These are phyloP conservation scores for Teleiodes luculella DNA, from an alignment of 2,888 invertebrate genomes.

Conservation along the genomic window DNA sequence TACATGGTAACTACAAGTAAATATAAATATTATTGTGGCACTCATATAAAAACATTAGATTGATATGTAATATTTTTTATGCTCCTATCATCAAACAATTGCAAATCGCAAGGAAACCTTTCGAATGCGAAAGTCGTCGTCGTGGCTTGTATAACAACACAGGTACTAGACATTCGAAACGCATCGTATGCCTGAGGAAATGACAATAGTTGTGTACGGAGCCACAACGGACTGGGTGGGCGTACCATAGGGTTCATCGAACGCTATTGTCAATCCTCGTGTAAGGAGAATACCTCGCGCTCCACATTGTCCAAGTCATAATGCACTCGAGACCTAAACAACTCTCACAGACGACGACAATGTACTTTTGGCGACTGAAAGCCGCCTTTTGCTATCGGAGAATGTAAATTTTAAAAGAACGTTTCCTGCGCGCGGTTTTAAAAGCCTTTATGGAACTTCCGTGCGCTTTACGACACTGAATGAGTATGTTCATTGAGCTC, in stretches of 20 bases:
- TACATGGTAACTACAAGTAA: too few relatives aligned
- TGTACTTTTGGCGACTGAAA: constrained; percentile 47
- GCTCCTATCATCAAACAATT: neutral
- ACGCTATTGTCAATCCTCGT: constrained; percentile 68
- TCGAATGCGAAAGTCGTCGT: constrained; percentile 7
- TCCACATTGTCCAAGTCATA: constrained; percentile 30
- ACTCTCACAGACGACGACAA: constrained; percentile 39
- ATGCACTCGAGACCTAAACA: constrained; percentile 40
- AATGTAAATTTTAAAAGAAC: constrained; percentile 46
- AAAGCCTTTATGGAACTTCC: constrained; percentile 39
- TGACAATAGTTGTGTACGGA: constrained; percentile 58
- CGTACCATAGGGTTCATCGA: constrained; percentile 64
- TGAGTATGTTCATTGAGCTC: constrained; percentile 30
- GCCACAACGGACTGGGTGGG: constrained; percentile 64
- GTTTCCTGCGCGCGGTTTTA: constrained; percentile 39
- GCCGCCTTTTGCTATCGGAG: constrained; percentile 38
- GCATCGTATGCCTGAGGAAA: constrained; percentile 42
- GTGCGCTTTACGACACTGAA: constrained; percentile 35
- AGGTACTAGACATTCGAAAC: constrained; percentile 21
- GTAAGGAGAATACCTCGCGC: constrained; percentile 50
- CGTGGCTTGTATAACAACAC: constrained; percentile 5
- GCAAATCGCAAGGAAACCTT: neutral
- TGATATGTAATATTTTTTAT: too few relatives aligned
- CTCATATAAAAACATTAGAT: too few relatives aligned
- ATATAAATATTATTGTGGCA: too few relatives aligned